Evolutionary conservation across 1,140 invertebrate species (phyloP), one percentile per base, ranked within the genome.

Genomic region (Drosophila varians): DNA sequence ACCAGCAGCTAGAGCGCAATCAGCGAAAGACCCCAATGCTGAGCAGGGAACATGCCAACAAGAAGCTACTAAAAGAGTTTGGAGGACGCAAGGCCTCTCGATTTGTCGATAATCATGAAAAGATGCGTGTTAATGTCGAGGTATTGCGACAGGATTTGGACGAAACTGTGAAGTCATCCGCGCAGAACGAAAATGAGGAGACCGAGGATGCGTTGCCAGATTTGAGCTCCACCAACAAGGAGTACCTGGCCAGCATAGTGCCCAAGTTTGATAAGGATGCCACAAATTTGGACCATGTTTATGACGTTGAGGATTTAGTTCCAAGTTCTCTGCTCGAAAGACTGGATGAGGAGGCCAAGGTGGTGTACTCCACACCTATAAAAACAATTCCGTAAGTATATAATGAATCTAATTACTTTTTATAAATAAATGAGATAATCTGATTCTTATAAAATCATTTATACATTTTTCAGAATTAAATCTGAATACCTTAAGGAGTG

Each of bases 281-380:
- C 2, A 87, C 58, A 2, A 74, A 74, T 34, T 7, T 91, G 0
- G 57, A 48, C 18, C 74, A 74, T 1, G 60, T 91, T 0, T 91
- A 80, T 31, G 58, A 83, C 36, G 52, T 90, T 6, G 49, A 60
- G 11, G 77, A 91, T 69, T 60, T 91, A 16, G 66, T 91, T 9
- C 77, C 90, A 0, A 54, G 31, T 7, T 26, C 51, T 0, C 21
- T 91, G 12, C 60, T 91, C 0, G 72, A 90, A 1, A 69, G 84
- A 4, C 52, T 91, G 23, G 84, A 91, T n/a, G 84, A 91, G 21
- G 90, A 91, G 36, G 88, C 88, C 8, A 80, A 89, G 14, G 79
- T 73, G 11, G 74, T 91, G 0, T 74, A 64, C 16, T 26, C 54
- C 1, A 69, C 89, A 1, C 43, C 74, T 2, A 8, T 52, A 4